These are phyloP conservation scores for Acronicta leporina DNA, from an alignment of 2,888 invertebrate genomes.

Conservation along the genomic window DNA sequence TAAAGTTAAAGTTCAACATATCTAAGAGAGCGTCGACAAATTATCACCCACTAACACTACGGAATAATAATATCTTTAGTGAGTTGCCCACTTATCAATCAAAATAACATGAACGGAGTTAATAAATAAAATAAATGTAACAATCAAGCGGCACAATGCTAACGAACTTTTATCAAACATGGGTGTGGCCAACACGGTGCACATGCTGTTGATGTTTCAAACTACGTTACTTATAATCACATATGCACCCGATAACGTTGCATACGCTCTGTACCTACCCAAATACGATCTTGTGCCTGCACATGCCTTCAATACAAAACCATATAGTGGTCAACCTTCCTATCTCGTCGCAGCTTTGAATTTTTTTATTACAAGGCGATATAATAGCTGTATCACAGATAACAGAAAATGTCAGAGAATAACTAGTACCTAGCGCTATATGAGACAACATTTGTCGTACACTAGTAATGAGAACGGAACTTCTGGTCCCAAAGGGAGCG, in stretches of 20 bases:
- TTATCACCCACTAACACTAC: slow-evolving; percentile 21
- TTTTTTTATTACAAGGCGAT: no score
- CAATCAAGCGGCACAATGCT: slow-evolving; percentile 21
- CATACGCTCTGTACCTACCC: not conserved
- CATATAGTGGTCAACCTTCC: no score
- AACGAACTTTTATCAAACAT: slow-evolving; percentile 50
- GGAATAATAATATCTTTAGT: slow-evolving; percentile 29
- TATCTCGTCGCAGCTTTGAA: no score
- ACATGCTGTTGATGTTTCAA: slow-evolving; percentile 12
- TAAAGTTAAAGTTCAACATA: slow-evolving; percentile 31
- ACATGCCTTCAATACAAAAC: no score
- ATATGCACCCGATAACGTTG: not conserved
- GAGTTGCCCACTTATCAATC: slow-evolving; percentile 34
- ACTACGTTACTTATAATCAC: not conserved
- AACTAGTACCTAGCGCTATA: no score
- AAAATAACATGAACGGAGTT: slow-evolving; percentile 3
- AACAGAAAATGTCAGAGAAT: no score
- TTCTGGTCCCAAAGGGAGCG: no score
- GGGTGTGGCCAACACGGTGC: slow-evolving; percentile 33
- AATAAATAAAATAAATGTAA: slow-evolving; percentile 34
- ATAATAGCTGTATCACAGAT: no score
- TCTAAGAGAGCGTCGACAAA: slow-evolving; percentile 38
- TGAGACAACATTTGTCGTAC: no score
- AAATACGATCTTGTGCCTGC: no score
- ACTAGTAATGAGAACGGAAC: no score